Conservation (phyloP, 2,888 invertebrate genomes). For the Pterobdella sp. region DNA sequence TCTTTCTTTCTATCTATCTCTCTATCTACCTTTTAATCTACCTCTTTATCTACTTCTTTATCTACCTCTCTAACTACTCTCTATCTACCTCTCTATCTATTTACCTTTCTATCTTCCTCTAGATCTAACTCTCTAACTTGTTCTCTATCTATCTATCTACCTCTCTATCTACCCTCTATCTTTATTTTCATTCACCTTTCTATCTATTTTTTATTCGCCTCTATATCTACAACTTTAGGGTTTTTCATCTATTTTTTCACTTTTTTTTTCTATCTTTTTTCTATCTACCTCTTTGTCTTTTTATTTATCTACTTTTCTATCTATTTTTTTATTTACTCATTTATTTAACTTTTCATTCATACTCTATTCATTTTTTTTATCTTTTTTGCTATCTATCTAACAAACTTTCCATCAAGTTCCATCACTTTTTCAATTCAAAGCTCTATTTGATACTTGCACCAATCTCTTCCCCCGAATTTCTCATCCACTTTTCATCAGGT, state of each 20-base stretch:
- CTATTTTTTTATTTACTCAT: not conserved
- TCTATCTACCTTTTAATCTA: too few species aligned
- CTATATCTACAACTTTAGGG: not conserved
- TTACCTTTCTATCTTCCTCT: too few species aligned
- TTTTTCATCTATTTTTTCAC: not conserved
- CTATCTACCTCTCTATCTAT: too few species aligned
- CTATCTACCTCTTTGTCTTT: not conserved
- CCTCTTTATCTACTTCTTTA: too few species aligned
- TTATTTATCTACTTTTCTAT: not conserved
- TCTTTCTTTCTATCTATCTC: too few species aligned
- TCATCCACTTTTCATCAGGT: too few species aligned
- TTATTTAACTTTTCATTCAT: not conserved
- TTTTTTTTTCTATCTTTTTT: not conserved
- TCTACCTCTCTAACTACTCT: too few species aligned
- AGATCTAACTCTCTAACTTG: too few species aligned
- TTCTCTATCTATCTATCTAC: too few species aligned
- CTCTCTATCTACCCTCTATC: not conserved
- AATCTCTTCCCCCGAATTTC: too few species aligned
- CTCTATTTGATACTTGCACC: too few species aligned
- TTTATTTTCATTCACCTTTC: not conserved
- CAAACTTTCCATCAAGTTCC: not conserved
- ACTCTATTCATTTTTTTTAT: not conserved
- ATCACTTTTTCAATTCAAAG: too few species aligned
- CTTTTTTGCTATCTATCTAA: not conserved
- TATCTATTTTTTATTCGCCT: not conserved